Evolutionary conservation across 2,113 vertebrate genomes (phyloP), one percentile per base, ranked within the genome.

Genomic region (Spea multiplicata): DNA sequence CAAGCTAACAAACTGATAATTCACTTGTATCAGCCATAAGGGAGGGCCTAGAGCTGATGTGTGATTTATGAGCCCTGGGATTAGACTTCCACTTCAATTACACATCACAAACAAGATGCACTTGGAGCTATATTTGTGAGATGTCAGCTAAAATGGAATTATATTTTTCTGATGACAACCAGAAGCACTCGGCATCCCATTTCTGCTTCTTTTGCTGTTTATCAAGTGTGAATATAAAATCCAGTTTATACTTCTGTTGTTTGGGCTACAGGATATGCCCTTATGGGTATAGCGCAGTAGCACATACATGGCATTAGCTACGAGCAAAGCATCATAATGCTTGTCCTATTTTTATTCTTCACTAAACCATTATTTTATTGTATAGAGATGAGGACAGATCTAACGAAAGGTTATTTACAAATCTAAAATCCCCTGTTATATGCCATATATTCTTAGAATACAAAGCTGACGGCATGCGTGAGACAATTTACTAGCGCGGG

Each of bases 121-220:
- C 77, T 80, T 73, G 77, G 77, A 80, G 70, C 77, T 73, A 80
- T 80, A 80, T 80, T 80, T 80, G 71, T 67, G 77, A 80, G 77
- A 80, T 80, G 77, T 80, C 77, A 80, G 77, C 77, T 80, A 80
- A 80, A 80, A 80, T 80, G 77, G 77, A 80, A 80, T 80, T 80
- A 80, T 80, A 80, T 80, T 80, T 78, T 80, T 80, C 71, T 80
- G 77, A 80, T 80, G 77, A 80, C 77, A 80, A 73, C 77, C 71
- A 73, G 70, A 67, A 80, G 77, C 77, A 73, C 71, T 80, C 70
- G n/a, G 77, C 77, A 80, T 80, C 77, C 70, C 50, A 80, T 73
- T 80, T 80, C 49, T 80, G 77, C 77, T 80, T 80, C 77, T 80
- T 44, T 67, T 73, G 77, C 77, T 80, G 64, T 80, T 80, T 80